Evolutionary conservation across 2,113 vertebrate species (phyloP), one percentile per base, ranked within the genome.

Genomic region (Formicarius rufipectus): DNA sequence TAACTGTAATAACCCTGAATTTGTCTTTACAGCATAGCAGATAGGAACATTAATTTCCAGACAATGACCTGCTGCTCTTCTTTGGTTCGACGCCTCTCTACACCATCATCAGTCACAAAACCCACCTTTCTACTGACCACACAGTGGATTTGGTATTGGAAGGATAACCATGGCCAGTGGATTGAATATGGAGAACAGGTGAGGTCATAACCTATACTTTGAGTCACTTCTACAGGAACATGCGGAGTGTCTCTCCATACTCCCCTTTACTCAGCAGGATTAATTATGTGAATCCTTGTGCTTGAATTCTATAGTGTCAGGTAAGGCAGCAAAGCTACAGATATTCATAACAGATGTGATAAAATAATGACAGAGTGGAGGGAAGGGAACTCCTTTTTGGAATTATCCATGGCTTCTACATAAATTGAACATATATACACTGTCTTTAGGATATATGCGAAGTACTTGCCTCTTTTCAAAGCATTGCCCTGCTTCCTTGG

Each of bases 131-230:
- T 97, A 12, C 96, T 99, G 62, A 99, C 99, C 20, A 99, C 99
- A 1, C 79, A 98, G 89, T 99, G 99, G 99, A 53, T 98, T 69
- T 99, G 99, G 99, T 98, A 98, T 95, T 99, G 98, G 98, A 97
- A 96, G 96, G 96, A 98, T 47, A 96, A 98, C 6, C 20, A 25
- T 9, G 98, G 96, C 20, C 71, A 66, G 18, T 99, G 99, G 99
- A 67, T 69, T 45, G 98, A 99, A 88, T 99, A 98, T 64, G 98
- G 98, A 56, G 40, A 95, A 23, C 79, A 97, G 92, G 99, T 99
- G 91, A 97, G 97, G 97, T 55, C 49, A 21, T 7, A 35, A 55
- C 21, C 37, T 45, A 28, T 76, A 62, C 71, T 81, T 47, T 66
- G 50, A 77, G 63, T 86, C 27, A 25, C 24, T 73, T 30, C 49